Percentiles rank a stretch among this genome's conserved stretches.
phyloP scores from a whole-genome alignment of 1,140 invertebrate species.

The Diorhabda sublineata region DNA sequence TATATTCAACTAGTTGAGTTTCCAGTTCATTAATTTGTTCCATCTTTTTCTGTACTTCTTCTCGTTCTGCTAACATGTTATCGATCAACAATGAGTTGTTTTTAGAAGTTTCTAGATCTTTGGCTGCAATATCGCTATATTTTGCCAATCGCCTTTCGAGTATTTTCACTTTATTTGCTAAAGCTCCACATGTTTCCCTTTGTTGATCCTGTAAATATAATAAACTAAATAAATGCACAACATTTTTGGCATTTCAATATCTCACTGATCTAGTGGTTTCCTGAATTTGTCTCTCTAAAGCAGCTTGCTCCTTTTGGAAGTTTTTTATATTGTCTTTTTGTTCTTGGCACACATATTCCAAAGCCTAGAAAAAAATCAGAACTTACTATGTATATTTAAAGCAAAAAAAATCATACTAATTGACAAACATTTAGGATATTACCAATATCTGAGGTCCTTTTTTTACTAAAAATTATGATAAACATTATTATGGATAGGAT shows the following conservation, averaged over 20 bases:
- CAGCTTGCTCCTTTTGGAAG: constrained; percentile 27
- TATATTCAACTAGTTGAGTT: constrained; percentile 28
- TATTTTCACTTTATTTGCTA: constrained; percentile 16
- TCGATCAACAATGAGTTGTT: constrained; percentile 26
- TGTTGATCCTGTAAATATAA: too few relatives aligned
- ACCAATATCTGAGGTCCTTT: too few relatives aligned
- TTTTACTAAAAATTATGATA: too few relatives aligned
- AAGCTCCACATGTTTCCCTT: constrained; percentile 4
- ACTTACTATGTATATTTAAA: too few relatives aligned
- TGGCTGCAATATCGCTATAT: constrained; percentile 24
- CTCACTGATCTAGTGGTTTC: constrained; percentile 26
- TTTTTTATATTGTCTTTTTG: constrained; percentile 27
- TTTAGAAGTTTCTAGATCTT: constrained; percentile 22
- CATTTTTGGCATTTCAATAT: constrained; percentile 21
- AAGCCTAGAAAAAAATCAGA: constrained; percentile 17
- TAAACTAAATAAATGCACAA: background rate
- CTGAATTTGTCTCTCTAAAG: constrained; percentile 24
- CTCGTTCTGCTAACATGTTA: constrained; percentile 27
- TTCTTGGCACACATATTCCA: constrained; percentile 25
- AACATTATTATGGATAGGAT: too few relatives aligned
- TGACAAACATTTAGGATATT: too few relatives aligned
- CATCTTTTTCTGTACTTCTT: constrained; percentile 28
- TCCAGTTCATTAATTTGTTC: constrained; percentile 30
- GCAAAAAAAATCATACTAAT: too few relatives aligned
- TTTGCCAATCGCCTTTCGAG: constrained; percentile 18